phyloP scores from a whole-genome alignment of 2,888 invertebrate species.

The Philaethria dido region DNA sequence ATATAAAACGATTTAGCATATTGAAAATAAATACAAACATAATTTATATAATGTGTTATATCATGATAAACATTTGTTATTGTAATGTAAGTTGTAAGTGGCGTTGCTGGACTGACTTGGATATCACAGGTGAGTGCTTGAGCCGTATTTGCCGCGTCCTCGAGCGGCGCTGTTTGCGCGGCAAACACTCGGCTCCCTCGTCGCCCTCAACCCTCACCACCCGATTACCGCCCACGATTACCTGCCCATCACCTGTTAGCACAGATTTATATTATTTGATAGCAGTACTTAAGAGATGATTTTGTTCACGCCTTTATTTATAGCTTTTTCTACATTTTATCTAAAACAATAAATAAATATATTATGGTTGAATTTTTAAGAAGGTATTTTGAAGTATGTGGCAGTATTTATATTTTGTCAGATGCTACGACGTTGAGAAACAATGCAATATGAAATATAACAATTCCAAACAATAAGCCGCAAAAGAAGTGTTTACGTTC shows the following conservation, averaged over 20 bases:
- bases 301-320: slow-evolving; percentile 9
- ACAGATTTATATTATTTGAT: slow-evolving; percentile 39
- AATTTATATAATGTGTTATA: slow-evolving; percentile 12
- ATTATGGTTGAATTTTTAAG: background rate
- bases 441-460: slow-evolving; percentile 48
- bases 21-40: background rate
- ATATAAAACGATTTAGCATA: too few relatives aligned
- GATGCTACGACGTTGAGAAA: slow-evolving; percentile 20
- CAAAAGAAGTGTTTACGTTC: slow-evolving; percentile 57
- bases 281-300: background rate
- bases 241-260: slow-evolving; percentile 46
- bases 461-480: slow-evolving; percentile 56
- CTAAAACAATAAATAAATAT: background rate
- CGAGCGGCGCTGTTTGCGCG: slow-evolving; percentile 67
- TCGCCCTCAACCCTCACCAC: slow-evolving; percentile 30
- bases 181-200: slow-evolving; percentile 54
- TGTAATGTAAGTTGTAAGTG: slow-evolving; percentile 60
- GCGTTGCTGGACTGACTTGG: slow-evolving; percentile 44
- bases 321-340: background rate
- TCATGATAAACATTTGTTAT: slow-evolving; percentile 55
- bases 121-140: slow-evolving; percentile 65
- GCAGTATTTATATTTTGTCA: slow-evolving; percentile 11
- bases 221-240: slow-evolving; percentile 42
- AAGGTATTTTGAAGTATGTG: background rate
- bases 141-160: slow-evolving; percentile 72